Percentiles rank a stretch among this genome's conserved stretches.
These are phyloP conservation scores for Argyrosomus regius DNA, from an alignment of 2,797 vertebrate species.

Conservation along the genomic window DNA sequence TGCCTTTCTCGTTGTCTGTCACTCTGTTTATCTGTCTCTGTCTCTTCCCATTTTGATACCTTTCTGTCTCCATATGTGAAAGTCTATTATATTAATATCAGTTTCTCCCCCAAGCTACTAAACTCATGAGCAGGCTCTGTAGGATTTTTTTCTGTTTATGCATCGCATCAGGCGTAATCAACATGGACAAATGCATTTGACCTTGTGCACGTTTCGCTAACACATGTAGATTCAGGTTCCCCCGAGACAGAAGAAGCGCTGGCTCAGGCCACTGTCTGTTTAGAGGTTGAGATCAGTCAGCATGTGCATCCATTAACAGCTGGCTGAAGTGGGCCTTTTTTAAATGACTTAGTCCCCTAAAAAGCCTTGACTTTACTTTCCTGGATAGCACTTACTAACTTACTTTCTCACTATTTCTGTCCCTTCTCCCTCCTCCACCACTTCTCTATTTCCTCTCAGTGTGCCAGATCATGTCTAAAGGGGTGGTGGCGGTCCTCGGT, in stretches of 20 bases:
- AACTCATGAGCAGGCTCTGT: constrained; percentile 6
- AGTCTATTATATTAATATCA: constrained; percentile 41
- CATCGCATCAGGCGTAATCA: constrained; percentile 36
- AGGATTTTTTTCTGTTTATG: constrained; percentile 17
- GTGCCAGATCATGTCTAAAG: constrained; percentile 99
- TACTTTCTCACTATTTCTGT: background rate
- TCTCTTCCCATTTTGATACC: constrained; percentile 41
- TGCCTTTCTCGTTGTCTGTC: constrained; percentile 43
- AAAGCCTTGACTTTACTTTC: constrained; percentile 16
- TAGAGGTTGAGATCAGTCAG: constrained; percentile 37
- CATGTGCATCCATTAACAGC: constrained; percentile 56
- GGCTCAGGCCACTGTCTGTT: constrained; percentile 43
- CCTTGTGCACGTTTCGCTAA: constrained; percentile 26
- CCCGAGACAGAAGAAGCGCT: constrained; percentile 35
- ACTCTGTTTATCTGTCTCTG: constrained; percentile 48
- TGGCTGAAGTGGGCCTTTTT: constrained; percentile 36
- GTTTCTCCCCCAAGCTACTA: constrained; percentile 21
- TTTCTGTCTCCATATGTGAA: constrained; percentile 32
- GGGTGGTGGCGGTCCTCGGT: constrained; percentile 96
- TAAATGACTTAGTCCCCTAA: constrained; percentile 12
- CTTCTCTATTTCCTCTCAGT: constrained; percentile 81
- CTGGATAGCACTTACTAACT: constrained; percentile 15
- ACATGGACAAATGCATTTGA: constrained; percentile 42
- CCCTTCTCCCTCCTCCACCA: background rate
- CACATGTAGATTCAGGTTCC: constrained; percentile 40